A percentile compares a stretch with the other conserved stretches of the same genome.
Conservation (phyloP, 2,797 vertebrate genomes). For the Characodon lateralis region DNA sequence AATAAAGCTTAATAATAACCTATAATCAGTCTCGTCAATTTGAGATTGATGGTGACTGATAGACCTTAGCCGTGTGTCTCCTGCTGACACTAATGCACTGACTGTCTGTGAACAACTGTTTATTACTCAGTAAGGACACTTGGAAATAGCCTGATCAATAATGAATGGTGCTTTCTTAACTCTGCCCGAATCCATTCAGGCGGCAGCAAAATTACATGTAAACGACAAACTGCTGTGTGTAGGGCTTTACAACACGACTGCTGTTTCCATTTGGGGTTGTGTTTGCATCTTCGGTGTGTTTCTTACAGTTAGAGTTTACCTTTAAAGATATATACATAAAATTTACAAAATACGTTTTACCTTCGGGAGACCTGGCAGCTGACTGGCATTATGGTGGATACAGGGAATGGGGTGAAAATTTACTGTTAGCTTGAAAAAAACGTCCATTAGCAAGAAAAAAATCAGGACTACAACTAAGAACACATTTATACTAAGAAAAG, state of each 20-base stretch:
- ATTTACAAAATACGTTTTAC: neutral
- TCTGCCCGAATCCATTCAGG: conserved; percentile 50
- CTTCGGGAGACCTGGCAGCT: neutral
- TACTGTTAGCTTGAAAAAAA: neutral
- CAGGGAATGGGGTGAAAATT: too few species aligned
- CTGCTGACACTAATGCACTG: conserved; percentile 75
- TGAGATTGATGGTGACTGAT: conserved; percentile 78
- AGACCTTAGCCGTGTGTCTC: conserved; percentile 62
- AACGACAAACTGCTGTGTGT: conserved; percentile 48
- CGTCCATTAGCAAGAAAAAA: neutral
- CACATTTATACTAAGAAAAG: neutral
- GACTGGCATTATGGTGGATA: neutral
- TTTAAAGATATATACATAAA: too few species aligned
- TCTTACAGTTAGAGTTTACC: too few species aligned
- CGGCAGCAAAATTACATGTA: conserved; percentile 51
- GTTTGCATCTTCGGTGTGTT: neutral
- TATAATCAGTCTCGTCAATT: conserved; percentile 77
- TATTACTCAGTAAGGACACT: conserved; percentile 79
- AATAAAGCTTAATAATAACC: conserved; percentile 80
- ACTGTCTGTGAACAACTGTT: conserved; percentile 74
- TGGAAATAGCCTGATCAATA: conserved; percentile 77
- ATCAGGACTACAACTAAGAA: neutral
- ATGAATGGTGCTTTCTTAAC: conserved; percentile 74
- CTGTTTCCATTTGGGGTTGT: conserved; percentile 6
- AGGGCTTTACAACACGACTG: conserved; percentile 9